Percentiles rank a stretch among this genome's conserved stretches.
Conservation (phyloP, 2,797 vertebrate genomes). For the Rhinella marina region DNA sequence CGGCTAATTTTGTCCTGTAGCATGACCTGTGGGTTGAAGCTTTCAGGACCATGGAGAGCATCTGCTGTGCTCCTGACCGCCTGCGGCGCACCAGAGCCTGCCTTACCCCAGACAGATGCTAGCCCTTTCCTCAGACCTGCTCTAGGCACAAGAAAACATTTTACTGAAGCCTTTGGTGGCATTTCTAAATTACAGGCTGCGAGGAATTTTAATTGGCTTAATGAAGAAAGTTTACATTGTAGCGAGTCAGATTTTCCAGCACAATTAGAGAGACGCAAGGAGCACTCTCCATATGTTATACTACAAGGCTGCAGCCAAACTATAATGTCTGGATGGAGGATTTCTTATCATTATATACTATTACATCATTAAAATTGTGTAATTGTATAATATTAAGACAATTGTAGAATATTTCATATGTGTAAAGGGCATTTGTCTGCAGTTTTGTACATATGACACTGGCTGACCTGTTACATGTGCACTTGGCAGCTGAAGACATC, state of each 20-base stretch:
- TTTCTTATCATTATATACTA: no score
- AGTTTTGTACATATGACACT: no score
- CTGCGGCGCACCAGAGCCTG: constrained; percentile 75
- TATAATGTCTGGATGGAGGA: no score
- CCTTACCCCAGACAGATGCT: constrained; percentile 80
- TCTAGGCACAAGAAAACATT: constrained; percentile 83
- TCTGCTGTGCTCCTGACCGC: constrained; percentile 67
- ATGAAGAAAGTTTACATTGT: constrained; percentile 86
- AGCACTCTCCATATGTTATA: not conserved
- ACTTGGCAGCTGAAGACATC: no score
- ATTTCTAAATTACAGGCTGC: constrained; percentile 83
- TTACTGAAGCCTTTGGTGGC: constrained; percentile 81
- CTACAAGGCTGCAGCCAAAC: not conserved
- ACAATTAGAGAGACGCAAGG: constrained; percentile 61
- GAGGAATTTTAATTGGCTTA: constrained; percentile 85
- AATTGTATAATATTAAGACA: no score
- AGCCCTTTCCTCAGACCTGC: constrained; percentile 76
- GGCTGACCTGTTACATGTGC: no score
- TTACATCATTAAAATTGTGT: no score
- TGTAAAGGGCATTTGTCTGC: no score
- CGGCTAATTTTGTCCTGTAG: constrained; percentile 70
- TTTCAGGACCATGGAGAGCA: constrained; percentile 73
- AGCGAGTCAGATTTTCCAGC: constrained; percentile 81
- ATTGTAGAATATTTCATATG: no score
- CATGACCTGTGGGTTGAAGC: constrained; percentile 65